phyloP scores from a whole-genome alignment of 2,797 vertebrate species.

The Tenualosa ilisha region DNA sequence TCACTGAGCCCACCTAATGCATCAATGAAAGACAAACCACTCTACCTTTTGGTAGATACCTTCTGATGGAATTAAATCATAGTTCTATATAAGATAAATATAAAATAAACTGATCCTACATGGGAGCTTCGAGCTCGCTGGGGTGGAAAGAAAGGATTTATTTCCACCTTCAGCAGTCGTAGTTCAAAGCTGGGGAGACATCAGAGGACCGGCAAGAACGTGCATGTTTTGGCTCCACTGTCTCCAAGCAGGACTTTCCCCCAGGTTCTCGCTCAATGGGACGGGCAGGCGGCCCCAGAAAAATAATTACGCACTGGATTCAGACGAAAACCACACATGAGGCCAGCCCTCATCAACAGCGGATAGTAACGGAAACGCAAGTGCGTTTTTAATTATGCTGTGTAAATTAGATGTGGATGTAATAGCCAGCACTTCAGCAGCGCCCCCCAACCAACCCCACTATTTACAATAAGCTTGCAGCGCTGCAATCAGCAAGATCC shows the following conservation, averaged over 20 bases:
- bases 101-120: conserved; percentile 65
- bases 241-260: conserved; percentile 78
- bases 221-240: conserved; percentile 71
- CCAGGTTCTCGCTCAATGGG: conserved; percentile 62
- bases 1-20: background rate
- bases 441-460: background rate
- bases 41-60: background rate
- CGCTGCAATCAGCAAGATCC: background rate
- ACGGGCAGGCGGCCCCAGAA: conserved; percentile 71
- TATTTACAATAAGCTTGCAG: background rate
- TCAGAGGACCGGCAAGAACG: conserved; percentile 75
- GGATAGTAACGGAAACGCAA: background rate
- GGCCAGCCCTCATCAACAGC: conserved; percentile 1
- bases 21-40: background rate
- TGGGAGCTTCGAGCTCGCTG: conserved; percentile 54
- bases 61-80: background rate
- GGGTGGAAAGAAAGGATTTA: conserved; percentile 63
- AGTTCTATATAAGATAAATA: conserved; percentile 31
- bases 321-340: background rate
- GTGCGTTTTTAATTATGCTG: background rate
- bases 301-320: conserved; percentile 69
- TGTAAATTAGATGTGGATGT: background rate
- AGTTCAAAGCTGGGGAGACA: conserved; percentile 76
- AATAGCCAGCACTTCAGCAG: background rate
- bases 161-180: conserved; percentile 73